These are phyloP conservation scores for Sinocyclocheilus anophthalmus DNA, from an alignment of 2,113 vertebrate species.

Conservation along the genomic window DNA sequence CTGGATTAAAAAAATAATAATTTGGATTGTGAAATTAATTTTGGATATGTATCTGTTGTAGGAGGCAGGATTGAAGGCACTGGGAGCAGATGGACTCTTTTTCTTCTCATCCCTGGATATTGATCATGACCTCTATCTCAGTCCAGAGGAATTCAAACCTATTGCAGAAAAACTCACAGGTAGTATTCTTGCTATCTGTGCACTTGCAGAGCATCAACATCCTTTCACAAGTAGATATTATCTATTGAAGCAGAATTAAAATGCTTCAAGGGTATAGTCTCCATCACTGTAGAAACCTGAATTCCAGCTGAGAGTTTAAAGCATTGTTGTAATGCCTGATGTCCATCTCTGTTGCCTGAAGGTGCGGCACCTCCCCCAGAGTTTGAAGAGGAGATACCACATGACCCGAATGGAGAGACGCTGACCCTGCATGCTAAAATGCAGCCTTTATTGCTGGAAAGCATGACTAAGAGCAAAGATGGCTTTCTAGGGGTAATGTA, in stretches of 20 bases:
- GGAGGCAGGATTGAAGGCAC: conserved; percentile 82
- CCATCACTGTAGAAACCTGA: not conserved
- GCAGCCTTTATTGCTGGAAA: conserved; percentile 89
- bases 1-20: too few relatives aligned
- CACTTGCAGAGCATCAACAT: not conserved
- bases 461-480: conserved; percentile 98
- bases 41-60: conserved; percentile 57
- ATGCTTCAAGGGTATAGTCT: not conserved
- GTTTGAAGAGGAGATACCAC: conserved; percentile 72
- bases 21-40: too few relatives aligned
- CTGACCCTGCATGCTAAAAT: conserved; percentile 85
- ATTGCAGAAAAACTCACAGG: conserved; percentile 94
- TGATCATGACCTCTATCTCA: conserved; percentile 87
- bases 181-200: conserved; percentile 48
- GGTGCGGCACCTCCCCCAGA: conserved; percentile 72
- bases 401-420: conserved; percentile 83
- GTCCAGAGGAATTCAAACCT: conserved; percentile 93
- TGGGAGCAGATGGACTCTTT: conserved; percentile 91
- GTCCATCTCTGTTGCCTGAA: conserved; percentile 49
- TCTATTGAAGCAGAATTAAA: not conserved
- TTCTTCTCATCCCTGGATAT: conserved; percentile 93
- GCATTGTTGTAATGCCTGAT: not conserved
- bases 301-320: not conserved
- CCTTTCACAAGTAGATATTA: not conserved
- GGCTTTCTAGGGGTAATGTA: conserved; percentile 89